phyloP scores from a whole-genome alignment of 37 sponge, comb jelly and placozoan genomes.

The Halisarca cf. caerulea region DNA sequence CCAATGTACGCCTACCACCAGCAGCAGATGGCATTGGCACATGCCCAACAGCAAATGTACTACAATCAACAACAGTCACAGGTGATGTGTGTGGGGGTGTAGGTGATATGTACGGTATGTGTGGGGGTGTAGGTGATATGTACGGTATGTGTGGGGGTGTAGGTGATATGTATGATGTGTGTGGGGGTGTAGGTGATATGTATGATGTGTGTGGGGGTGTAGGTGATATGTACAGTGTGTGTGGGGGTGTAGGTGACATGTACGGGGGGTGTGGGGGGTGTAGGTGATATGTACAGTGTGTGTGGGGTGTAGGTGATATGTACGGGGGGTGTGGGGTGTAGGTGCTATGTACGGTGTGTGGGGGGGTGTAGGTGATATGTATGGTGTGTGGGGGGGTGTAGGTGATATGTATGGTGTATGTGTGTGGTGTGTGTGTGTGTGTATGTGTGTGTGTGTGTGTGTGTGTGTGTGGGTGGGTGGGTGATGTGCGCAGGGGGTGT shows the following conservation, averaged over 20 bases:
- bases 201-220: conserved; percentile 20
- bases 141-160: conserved; percentile 10
- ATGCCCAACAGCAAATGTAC: conserved; percentile 11
- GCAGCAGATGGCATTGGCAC: conserved; percentile 17
- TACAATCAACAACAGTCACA: conserved; percentile 7
- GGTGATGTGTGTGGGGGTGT: not conserved
- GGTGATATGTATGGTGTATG: too few species aligned
- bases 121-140: not conserved
- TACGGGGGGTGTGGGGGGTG: too few species aligned
- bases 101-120: not conserved
- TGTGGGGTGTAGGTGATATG: too few species aligned
- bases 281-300: too few species aligned
- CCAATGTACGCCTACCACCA: conserved; percentile 17
- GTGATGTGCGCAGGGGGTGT: too few species aligned
- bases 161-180: not conserved
- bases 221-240: not conserved
- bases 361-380: too few species aligned
- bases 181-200: conserved; percentile 5
- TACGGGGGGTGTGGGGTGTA: too few species aligned
- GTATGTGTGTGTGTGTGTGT: too few species aligned
- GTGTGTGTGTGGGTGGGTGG: too few species aligned
- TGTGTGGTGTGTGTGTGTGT: too few species aligned
- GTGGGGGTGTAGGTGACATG: not conserved
- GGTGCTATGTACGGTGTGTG: too few species aligned
- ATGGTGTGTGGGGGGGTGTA: too few species aligned